phyloP scores from a whole-genome alignment of 1,140 invertebrate species.

The Brachionus paranguensis region DNA sequence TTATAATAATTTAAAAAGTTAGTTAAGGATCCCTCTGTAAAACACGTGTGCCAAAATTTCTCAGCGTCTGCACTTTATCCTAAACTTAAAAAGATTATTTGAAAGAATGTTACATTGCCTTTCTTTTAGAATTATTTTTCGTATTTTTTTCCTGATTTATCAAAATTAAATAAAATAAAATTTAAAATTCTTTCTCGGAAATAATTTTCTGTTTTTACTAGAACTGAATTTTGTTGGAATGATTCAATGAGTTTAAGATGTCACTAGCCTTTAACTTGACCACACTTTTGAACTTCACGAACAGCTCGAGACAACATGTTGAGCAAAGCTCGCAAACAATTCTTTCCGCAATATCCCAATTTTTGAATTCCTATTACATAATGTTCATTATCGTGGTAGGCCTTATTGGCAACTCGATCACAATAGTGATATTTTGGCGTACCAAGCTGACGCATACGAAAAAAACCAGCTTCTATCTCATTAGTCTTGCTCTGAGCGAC shows the following conservation, averaged over 20 bases:
- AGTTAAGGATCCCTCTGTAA: no score
- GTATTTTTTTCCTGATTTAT: no score
- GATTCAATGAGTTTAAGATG: not conserved
- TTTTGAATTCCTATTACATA: not conserved
- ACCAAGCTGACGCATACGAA: conserved; percentile 11
- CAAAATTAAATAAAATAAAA: no score
- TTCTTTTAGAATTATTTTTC: no score
- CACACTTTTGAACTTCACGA: not conserved
- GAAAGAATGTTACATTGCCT: no score
- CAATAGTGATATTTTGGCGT: conserved; percentile 31
- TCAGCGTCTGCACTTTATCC: no score
- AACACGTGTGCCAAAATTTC: no score
- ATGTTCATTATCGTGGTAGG: conserved; percentile 18
- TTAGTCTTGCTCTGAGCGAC: conserved; percentile 21
- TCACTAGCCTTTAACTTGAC: not conserved
- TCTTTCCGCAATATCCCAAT: not conserved
- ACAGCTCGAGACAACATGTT: not conserved
- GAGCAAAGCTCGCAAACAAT: not conserved
- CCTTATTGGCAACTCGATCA: conserved; percentile 22
- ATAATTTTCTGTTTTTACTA: no score
- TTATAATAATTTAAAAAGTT: no score
- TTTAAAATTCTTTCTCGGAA: no score
- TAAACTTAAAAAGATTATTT: no score
- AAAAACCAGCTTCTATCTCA: conserved; percentile 17
- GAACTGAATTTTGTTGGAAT: not conserved